Conservation (phyloP, 2,888 invertebrate species). For the Catocala fraxini region DNA sequence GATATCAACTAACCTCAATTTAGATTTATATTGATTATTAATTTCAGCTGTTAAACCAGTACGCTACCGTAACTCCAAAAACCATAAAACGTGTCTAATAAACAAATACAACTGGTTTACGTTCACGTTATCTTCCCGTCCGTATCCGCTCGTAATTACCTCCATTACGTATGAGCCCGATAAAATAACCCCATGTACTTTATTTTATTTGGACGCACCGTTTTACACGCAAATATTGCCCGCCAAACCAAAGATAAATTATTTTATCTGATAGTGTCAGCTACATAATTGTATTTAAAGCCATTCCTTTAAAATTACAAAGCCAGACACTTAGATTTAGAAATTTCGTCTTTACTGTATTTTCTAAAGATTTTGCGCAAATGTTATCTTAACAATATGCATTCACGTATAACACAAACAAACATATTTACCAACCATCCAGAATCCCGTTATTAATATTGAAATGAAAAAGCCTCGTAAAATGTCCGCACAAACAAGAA, state of each 20-base stretch:
- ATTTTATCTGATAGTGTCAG: background rate
- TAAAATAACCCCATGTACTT: constrained; percentile 35
- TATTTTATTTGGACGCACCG: constrained; percentile 36
- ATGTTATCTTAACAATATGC: background rate
- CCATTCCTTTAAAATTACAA: no score
- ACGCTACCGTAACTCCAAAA: no score
- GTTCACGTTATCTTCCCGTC: constrained; percentile 39
- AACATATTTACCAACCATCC: constrained; percentile 12
- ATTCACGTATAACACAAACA: constrained; percentile 11
- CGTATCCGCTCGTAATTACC: constrained; percentile 41
- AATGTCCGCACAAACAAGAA: constrained; percentile 37
- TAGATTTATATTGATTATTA: no score
- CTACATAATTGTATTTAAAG: background rate
- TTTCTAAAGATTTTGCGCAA: no score
- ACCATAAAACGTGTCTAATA: no score
- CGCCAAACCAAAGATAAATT: background rate
- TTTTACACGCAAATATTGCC: constrained; percentile 5
- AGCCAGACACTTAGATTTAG: no score
- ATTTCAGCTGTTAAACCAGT: no score
- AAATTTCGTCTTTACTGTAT: no score
- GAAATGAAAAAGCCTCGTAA: constrained; percentile 42
- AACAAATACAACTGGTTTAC: background rate
- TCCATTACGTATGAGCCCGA: constrained; percentile 41
- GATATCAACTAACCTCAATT: no score
- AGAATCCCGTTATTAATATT: constrained; percentile 43